Evolutionary conservation across 2,797 vertebrate species (phyloP).

Genomic region (Kryptopterus vitreolus): DNA sequence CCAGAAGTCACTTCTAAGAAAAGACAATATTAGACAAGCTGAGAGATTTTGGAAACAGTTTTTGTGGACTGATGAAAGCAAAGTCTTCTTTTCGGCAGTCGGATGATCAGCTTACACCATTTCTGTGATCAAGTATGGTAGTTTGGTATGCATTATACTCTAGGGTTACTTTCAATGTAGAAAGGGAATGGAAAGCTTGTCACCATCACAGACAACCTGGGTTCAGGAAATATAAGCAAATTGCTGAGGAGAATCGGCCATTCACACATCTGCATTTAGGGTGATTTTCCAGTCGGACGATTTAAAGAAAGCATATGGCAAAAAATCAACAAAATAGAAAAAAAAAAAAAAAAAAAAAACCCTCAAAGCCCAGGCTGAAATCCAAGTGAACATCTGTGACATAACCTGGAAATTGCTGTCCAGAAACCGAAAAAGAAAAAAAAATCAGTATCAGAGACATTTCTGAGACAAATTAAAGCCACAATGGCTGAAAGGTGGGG

Average conservation of each 20-base stretch:
- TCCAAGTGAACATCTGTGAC: background rate
- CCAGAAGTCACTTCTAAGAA: background rate
- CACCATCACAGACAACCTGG: background rate
- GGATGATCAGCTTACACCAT: background rate
- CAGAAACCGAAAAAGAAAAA: conserved; percentile 15
- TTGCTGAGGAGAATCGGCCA: background rate
- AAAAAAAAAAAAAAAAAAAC: background rate
- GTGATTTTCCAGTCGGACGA: background rate
- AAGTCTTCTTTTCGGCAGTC: background rate
- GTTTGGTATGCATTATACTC: background rate
- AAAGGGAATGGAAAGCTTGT: conserved; percentile 1
- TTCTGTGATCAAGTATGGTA: background rate
- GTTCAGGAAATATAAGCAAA: background rate
- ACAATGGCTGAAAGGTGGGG: background rate
- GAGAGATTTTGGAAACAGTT: background rate
- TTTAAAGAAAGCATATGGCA: background rate
- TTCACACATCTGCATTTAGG: background rate
- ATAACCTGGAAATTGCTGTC: background rate
- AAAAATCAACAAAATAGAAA: background rate
- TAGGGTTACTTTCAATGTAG: background rate
- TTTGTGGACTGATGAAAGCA: background rate
- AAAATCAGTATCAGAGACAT: background rate
- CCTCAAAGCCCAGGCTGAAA: background rate
- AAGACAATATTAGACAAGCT: background rate
- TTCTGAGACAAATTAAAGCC: background rate